phyloP scores from a whole-genome alignment of 2,113 vertebrate species.

The Halcyon senegalensis region DNA sequence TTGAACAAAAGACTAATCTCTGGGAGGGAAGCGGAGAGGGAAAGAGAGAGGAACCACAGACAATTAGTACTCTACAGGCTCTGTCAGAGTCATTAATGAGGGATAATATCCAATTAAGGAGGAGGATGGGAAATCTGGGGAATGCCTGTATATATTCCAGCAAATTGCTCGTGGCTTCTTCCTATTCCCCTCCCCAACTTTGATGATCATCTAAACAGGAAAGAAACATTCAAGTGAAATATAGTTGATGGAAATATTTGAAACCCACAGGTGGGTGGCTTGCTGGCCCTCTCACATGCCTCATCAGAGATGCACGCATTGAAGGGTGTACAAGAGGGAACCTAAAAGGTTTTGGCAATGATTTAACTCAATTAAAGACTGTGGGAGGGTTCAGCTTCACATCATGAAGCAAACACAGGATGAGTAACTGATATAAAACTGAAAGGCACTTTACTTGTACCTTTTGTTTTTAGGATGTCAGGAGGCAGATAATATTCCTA shows the following conservation, averaged over 20 bases:
- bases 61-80: slow-evolving; percentile 62
- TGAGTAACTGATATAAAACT: slow-evolving; percentile 29
- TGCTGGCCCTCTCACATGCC: not conserved
- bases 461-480: slow-evolving; percentile 48
- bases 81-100: slow-evolving; percentile 63
- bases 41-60: slow-evolving; percentile 36
- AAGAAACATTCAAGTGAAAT: slow-evolving; percentile 12
- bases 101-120: slow-evolving; percentile 57
- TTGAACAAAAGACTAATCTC: slow-evolving; percentile 64
- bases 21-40: slow-evolving; percentile 9
- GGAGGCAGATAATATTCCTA: not conserved
- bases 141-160: slow-evolving; percentile 41
- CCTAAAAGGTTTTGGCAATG: slow-evolving; percentile 39
- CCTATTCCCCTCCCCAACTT: not conserved
- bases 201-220: not conserved
- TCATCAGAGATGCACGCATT: slow-evolving; percentile 12
- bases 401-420: slow-evolving; percentile 39
- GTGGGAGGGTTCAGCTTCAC: slow-evolving; percentile 44
- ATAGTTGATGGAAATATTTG: slow-evolving; percentile 29
- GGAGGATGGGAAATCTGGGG: slow-evolving; percentile 46
- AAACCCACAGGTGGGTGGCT: slow-evolving; percentile 42
- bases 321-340: not conserved
- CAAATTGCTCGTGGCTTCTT: not conserved
- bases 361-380: slow-evolving; percentile 33
- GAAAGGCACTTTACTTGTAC: slow-evolving; percentile 16